Base-by-base conservation (phyloP, 2,113 vertebrate species). In the Genyomyrus donnyi region DNA sequence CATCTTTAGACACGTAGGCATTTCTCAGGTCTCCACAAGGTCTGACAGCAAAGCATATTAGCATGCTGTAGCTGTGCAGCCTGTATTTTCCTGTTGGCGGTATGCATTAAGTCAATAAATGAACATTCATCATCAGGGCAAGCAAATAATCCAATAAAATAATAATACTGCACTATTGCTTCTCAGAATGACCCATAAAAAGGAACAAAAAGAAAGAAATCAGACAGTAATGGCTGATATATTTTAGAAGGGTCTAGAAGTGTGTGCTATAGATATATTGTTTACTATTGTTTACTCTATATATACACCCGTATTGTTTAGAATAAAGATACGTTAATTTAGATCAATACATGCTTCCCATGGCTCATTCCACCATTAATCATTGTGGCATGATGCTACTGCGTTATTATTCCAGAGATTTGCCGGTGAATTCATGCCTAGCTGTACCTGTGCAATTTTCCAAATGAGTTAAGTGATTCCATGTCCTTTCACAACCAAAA, bases 11-110 rank as follows among this genome's bases (percentile, higher is more conserved):
- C 50, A 31, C 56, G n/a, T 6, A 27, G 8, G 1, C 70, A 35
- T 77, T 77, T 70, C 8, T 49, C 19, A 35, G 56, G 46, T 45
- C 80, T 24, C 39, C 80, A 84, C 80, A 84, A 84, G 21, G 42
- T 48, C 83, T 48, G 83, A 48, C 11, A 58, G 85, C 74, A 83
- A 91, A 88, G 90, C 42, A 27, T 80, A 42, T 70, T 80, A 17
- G 90, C 87, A 13, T 48, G 19, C 83, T 87, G 45, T 50, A 45
- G 83, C 83, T 48, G 42, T 46, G 45, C 45, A 84, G 80, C 80
- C 19, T 48, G 17, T 48, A 85, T 24, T 17, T 24, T 42, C 77
- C 35, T 42, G 39, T 46, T 24, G 77, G 39, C 39, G 0, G 35
- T 42, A 19, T 83, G 39, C 35, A 42, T 21, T 45, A 83, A 42